Conservation (phyloP, 2,113 vertebrate genomes). For the Poeciliopsis retropinna region DNA sequence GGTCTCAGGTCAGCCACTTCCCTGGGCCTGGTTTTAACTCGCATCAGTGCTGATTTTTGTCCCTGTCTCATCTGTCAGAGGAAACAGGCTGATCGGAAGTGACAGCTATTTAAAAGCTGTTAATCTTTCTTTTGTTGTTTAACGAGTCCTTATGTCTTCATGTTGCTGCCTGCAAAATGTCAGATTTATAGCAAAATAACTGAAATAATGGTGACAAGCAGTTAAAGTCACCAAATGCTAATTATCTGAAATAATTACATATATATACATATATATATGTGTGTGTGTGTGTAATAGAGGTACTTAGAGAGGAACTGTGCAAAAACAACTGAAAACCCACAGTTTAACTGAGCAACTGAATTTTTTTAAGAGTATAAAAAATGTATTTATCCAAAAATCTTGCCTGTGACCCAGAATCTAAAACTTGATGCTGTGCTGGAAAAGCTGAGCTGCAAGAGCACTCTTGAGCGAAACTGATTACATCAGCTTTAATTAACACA, state of each 20-base stretch:
- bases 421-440: conserved; percentile 4
- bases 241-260: neutral
- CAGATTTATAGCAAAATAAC: neutral
- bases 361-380: conserved; percentile 3
- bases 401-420: conserved; percentile 9
- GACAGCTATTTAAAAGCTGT: conserved; percentile 27
- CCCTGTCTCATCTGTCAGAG: conserved; percentile 39
- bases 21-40: conserved; percentile 53
- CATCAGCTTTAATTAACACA: conserved; percentile 22
- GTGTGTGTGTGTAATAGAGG: no score
- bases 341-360: no score
- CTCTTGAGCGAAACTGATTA: neutral
- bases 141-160: conserved; percentile 5
- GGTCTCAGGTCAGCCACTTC: conserved; percentile 51
- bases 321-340: no score
- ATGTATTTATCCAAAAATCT: conserved; percentile 9
- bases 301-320: no score
- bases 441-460: neutral
- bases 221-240: neutral
- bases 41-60: conserved; percentile 55
- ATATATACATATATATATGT: no score
- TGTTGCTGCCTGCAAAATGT: neutral
- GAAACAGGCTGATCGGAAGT: conserved; percentile 30
- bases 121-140: conserved; percentile 20
- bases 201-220: neutral